phyloP scores from a whole-genome alignment of 2,113 vertebrate species.

The Dolichotis patagonum region DNA sequence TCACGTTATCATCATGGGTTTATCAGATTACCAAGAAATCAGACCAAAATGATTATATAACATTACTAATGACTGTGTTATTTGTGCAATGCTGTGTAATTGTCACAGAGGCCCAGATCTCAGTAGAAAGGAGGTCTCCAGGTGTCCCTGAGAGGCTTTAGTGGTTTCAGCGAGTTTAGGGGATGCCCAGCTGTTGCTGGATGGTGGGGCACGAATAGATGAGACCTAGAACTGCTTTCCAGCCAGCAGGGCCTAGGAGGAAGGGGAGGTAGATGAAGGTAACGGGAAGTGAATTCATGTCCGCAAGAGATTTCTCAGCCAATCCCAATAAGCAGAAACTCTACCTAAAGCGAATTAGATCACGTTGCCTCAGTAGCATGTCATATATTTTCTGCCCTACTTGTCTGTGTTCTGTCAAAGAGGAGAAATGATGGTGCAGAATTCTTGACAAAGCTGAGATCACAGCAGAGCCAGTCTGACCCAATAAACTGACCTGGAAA shows the following conservation, averaged over 20 bases:
- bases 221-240: not conserved
- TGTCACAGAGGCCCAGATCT: not conserved
- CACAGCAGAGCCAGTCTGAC: conserved; percentile 32
- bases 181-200: accelerated
- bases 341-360: conserved; percentile 20
- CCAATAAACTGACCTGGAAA: not conserved
- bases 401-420: conserved; percentile 44
- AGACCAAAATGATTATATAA: not conserved
- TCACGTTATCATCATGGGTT: not conserved
- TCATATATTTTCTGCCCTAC: conserved; percentile 20
- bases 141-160: not conserved
- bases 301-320: not conserved
- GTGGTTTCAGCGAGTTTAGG: not conserved
- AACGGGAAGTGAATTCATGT: not conserved
- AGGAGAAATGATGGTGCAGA: conserved; percentile 54
- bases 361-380: not conserved
- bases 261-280: not conserved
- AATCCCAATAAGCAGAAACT: not conserved
- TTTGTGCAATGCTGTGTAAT: not conserved
- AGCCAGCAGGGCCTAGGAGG: not conserved
- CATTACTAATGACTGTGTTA: not conserved
- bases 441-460: conserved; percentile 23
- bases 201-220: not conserved
- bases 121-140: not conserved
- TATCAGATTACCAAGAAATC: not conserved